Conservation (phyloP, 2,113 vertebrate species). For the Delphinus delphis region DNA sequence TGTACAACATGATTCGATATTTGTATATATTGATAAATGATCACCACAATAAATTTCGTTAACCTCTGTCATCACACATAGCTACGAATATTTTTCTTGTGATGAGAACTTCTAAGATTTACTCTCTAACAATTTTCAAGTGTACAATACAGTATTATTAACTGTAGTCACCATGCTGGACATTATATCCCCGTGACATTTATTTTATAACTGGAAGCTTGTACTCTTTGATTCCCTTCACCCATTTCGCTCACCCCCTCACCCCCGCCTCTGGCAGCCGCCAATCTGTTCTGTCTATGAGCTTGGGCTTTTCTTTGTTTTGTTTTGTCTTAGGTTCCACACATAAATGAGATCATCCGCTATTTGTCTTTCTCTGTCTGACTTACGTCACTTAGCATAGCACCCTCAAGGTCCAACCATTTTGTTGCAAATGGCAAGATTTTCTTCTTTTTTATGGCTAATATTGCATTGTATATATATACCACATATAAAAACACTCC, state of each 20-base stretch:
- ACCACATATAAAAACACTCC: background rate
- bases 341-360: background rate
- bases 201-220: background rate
- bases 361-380: background rate
- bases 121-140: background rate
- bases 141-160: background rate
- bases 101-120: background rate
- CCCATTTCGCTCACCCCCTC: background rate
- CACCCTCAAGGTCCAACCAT: background rate
- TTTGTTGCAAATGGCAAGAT: background rate
- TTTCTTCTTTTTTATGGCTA: background rate
- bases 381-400: background rate
- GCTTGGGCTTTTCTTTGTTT: background rate
- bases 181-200: background rate
- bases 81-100: background rate
- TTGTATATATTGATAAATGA: background rate
- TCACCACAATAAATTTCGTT: background rate
- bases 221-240: background rate
- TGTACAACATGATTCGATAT: background rate
- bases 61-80: background rate
- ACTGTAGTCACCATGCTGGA: background rate
- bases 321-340: background rate
- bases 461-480: background rate
- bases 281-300: background rate
- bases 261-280: background rate